Conservation (phyloP, 2,888 invertebrate species). For the Drosophila acutilabella region DNA sequence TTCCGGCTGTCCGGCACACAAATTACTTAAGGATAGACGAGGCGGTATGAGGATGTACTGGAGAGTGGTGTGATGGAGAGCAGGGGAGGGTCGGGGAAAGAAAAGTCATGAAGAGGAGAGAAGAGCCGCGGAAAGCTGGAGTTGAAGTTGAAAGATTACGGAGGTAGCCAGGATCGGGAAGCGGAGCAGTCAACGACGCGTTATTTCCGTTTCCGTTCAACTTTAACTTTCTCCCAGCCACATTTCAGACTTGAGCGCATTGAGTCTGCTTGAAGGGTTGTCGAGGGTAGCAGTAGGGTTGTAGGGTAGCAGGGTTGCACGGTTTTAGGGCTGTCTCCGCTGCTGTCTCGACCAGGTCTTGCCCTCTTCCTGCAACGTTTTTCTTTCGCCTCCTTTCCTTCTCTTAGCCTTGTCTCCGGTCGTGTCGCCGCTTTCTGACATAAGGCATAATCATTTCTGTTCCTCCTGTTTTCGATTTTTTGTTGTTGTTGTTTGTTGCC, state of each 20-base stretch:
- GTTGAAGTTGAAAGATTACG: not conserved
- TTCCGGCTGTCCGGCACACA: constrained; percentile 64
- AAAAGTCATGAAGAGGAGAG: not conserved
- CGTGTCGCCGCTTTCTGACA: constrained; percentile 51
- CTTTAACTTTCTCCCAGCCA: constrained; percentile 54
- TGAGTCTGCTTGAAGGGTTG: constrained; percentile 47
- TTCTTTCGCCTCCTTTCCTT: not conserved
- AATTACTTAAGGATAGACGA: constrained; percentile 72
- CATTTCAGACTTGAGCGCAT: constrained; percentile 64
- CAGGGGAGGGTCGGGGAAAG: not conserved
- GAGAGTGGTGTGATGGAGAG: not conserved
- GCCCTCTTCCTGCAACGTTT: not conserved
- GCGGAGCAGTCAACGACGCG: constrained; percentile 59
- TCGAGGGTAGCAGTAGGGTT: constrained; percentile 9
- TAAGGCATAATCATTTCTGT: constrained; percentile 59
- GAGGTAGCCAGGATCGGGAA: constrained; percentile 1
- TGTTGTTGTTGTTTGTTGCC: not conserved
- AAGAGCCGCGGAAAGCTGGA: not conserved
- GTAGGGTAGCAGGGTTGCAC: not conserved
- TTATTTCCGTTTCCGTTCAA: constrained; percentile 72
- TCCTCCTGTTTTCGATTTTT: not conserved
- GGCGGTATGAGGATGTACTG: constrained; percentile 15
- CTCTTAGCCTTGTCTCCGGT: constrained; percentile 25
- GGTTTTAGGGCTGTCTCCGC: not conserved
- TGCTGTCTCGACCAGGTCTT: constrained; percentile 20